Conservation (phyloP, 2,797 vertebrate genomes). For the Lates japonicus region DNA sequence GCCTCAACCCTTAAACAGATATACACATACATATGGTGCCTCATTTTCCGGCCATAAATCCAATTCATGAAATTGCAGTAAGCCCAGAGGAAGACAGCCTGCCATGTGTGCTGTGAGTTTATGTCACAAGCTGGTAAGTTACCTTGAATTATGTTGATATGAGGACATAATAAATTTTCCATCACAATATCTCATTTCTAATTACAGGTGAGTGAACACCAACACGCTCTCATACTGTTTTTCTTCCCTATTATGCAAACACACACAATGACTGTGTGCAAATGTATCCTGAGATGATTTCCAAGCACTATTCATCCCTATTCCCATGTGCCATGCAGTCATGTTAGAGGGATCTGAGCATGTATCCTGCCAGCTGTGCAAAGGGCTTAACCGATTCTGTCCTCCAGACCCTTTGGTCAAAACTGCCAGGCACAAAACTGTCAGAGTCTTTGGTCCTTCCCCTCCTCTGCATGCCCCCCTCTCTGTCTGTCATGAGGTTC, state of each 20-base stretch:
- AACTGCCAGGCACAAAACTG: conserved; percentile 30
- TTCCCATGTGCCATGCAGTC: conserved; percentile 45
- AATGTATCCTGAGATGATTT: conserved; percentile 32
- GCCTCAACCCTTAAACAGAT: neutral
- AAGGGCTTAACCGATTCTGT: conserved; percentile 51
- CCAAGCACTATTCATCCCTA: conserved; percentile 16
- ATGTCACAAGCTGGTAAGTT: conserved; percentile 1
- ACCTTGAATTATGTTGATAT: conserved; percentile 9
- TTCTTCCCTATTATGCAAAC: neutral
- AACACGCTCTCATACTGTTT: neutral
- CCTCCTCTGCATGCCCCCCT: neutral
- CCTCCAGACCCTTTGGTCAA: conserved; percentile 15
- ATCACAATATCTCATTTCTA: neutral
- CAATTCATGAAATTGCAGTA: conserved; percentile 28
- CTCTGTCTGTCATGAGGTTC: neutral
- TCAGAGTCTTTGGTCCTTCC: neutral
- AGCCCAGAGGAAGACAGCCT: conserved; percentile 11
- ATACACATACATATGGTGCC: conserved; percentile 5
- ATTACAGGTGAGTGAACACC: conserved; percentile 11
- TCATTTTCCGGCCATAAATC: conserved; percentile 29
- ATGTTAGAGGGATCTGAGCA: conserved; percentile 49
- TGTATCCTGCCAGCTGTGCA: conserved; percentile 69
- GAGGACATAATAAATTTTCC: conserved; percentile 1
- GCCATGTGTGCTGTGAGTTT: neutral
- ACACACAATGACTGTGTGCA: conserved; percentile 13